A percentile compares a stretch with the other conserved stretches of the same genome.
Conservation (phyloP, 2,888 invertebrate genomes). For the Macrophya annulata region DNA sequence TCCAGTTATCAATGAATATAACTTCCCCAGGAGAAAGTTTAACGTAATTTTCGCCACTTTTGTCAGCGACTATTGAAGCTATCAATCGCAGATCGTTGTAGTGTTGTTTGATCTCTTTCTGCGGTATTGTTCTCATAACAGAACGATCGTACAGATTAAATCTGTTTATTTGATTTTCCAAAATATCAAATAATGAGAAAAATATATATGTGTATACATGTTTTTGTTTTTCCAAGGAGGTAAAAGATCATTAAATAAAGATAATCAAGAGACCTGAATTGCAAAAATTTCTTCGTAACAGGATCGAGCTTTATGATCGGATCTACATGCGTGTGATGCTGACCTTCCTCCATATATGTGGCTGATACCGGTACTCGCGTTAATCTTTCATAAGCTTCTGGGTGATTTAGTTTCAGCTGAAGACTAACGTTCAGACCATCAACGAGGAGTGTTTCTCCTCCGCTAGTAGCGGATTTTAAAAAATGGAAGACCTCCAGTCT, state of each 20-base stretch:
- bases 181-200: not conserved
- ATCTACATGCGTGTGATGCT: slow-evolving; percentile 82
- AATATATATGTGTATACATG: not conserved
- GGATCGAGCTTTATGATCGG: slow-evolving; percentile 83
- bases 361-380: slow-evolving; percentile 83
- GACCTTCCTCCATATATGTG: slow-evolving; percentile 85
- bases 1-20: slow-evolving; percentile 89
- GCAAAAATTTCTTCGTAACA: slow-evolving; percentile 82
- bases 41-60: slow-evolving; percentile 82
- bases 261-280: slow-evolving; percentile 81
- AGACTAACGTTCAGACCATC: slow-evolving; percentile 88
- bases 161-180: slow-evolving; percentile 74
- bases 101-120: slow-evolving; percentile 82
- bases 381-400: slow-evolving; percentile 83
- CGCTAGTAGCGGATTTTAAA: slow-evolving; percentile 82
- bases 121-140: slow-evolving; percentile 82
- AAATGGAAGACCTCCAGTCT: slow-evolving; percentile 84
- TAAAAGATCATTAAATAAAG: not conserved
- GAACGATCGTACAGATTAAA: slow-evolving; percentile 90
- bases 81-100: slow-evolving; percentile 83
- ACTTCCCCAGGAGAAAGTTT: slow-evolving; percentile 87
- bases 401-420: slow-evolving; percentile 81
- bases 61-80: slow-evolving; percentile 81
- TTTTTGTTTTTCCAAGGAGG: not conserved
- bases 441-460: slow-evolving; percentile 88